phyloP scores from a whole-genome alignment of 1,140 invertebrate genomes.

The Conus ventricosus region DNA sequence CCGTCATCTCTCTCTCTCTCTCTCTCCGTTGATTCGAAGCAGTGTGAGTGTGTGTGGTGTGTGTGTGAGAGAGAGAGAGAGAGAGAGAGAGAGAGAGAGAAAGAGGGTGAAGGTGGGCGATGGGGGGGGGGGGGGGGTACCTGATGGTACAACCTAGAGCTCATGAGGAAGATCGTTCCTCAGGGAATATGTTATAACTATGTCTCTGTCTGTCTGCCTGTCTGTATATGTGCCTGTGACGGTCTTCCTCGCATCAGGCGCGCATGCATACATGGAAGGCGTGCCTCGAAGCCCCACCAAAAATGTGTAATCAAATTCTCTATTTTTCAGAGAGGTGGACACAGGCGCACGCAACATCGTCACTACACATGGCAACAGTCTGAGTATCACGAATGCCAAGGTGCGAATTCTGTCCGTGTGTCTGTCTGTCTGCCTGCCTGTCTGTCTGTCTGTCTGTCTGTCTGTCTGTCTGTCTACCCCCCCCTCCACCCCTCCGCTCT shows the following conservation, averaged over 20 bases:
- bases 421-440: neutral
- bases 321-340: constrained; percentile 49
- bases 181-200: too few relatives aligned
- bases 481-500: too few relatives aligned
- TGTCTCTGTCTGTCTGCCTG: too few relatives aligned
- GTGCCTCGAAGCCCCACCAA: too few relatives aligned
- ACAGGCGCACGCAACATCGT: constrained; percentile 48
- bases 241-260: neutral
- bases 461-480: too few relatives aligned
- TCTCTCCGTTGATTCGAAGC: too few relatives aligned
- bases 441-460: neutral
- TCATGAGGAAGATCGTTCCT: too few relatives aligned
- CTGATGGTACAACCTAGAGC: too few relatives aligned
- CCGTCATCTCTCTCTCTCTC: too few relatives aligned
- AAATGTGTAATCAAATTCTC: too few relatives aligned
- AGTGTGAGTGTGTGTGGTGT: neutral
- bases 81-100: constrained; percentile 17
- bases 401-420: constrained; percentile 36
- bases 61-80: neutral
- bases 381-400: constrained; percentile 58
- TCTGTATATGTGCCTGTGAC: neutral
- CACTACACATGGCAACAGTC: constrained; percentile 52
- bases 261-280: too few relatives aligned
- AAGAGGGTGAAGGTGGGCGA: neutral
- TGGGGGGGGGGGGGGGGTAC: too few relatives aligned